Evolutionary conservation across 1,140 invertebrate genomes (phyloP).

Genomic region (Catajapyx aquilonaris): DNA sequence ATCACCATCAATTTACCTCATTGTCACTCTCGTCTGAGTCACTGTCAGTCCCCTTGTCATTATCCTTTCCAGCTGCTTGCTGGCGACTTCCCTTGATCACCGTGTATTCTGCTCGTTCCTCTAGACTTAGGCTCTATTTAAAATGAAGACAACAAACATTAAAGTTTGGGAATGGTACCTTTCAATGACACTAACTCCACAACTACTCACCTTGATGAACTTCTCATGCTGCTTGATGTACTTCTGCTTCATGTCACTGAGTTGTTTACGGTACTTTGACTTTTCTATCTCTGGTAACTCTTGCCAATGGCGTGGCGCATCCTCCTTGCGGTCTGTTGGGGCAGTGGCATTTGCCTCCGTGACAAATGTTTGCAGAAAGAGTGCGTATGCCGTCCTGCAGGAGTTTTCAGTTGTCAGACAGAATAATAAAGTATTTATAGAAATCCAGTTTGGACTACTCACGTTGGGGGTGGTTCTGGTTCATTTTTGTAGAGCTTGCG

Average conservation of each 20-base stretch:
- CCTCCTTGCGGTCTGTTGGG: conserved; percentile 12
- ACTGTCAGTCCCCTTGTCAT: too few relatives aligned
- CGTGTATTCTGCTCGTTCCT: conserved; percentile 17
- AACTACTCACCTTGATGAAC: conserved; percentile 19
- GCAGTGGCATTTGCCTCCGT: conserved; percentile 12
- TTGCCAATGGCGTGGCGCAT: conserved; percentile 19
- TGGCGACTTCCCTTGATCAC: conserved; percentile 10
- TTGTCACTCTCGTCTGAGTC: too few relatives aligned
- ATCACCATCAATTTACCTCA: too few relatives aligned
- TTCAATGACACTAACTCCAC: not conserved
- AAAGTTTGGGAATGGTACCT: not conserved
- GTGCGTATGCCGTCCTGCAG: conserved; percentile 19
- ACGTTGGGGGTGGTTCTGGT: conserved; percentile 22
- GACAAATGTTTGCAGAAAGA: conserved; percentile 19
- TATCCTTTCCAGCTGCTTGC: too few relatives aligned
- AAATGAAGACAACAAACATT: conserved; percentile 1
- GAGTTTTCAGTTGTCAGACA: conserved; percentile 6
- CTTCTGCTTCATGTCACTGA: conserved; percentile 16
- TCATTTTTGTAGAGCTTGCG: conserved; percentile 16
- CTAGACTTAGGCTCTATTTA: conserved; percentile 14
- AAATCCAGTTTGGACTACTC: conserved; percentile 9
- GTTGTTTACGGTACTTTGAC: conserved; percentile 17
- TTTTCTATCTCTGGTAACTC: conserved; percentile 16
- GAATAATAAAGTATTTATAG: conserved; percentile 7
- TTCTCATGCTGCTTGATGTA: conserved; percentile 23